Evolutionary conservation across 2,797 vertebrate genomes (phyloP).

Genomic region (Carcharodon carcharias): DNA sequence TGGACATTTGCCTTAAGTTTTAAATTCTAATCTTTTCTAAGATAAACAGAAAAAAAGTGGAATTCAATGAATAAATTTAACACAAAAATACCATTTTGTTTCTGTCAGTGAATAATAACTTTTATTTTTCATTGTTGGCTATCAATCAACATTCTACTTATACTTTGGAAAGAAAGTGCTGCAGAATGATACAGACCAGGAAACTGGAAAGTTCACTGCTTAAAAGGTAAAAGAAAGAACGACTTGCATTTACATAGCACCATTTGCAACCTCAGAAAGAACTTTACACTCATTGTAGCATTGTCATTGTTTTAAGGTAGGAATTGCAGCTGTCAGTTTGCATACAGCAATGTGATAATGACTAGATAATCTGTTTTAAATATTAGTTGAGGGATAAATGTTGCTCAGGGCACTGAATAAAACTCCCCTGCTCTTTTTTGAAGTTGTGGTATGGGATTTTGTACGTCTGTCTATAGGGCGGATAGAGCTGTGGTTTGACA

Average conservation of each 20-base stretch:
- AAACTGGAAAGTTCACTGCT: neutral
- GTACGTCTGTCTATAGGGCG: neutral
- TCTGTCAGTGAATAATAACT: neutral
- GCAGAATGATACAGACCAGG: neutral
- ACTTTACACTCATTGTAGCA: neutral
- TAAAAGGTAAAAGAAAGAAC: neutral
- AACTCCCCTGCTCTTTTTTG: neutral
- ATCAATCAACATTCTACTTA: neutral
- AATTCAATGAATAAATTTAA: constrained; percentile 26
- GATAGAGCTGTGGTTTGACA: neutral
- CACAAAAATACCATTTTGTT: constrained; percentile 19
- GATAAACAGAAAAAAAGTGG: constrained; percentile 1
- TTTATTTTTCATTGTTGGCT: neutral
- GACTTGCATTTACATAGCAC: neutral
- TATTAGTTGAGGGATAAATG: neutral
- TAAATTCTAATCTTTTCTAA: constrained; percentile 17
- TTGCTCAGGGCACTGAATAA: neutral
- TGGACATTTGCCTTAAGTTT: neutral
- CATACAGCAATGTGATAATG: neutral
- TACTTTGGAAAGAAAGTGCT: neutral
- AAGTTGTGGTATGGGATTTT: neutral
- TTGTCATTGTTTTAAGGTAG: neutral
- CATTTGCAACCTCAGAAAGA: neutral
- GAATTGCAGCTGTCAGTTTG: neutral
- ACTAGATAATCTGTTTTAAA: neutral